Evolutionary conservation across 1,140 invertebrate species (phyloP).

Genomic region (Xylocopa sonorina): DNA sequence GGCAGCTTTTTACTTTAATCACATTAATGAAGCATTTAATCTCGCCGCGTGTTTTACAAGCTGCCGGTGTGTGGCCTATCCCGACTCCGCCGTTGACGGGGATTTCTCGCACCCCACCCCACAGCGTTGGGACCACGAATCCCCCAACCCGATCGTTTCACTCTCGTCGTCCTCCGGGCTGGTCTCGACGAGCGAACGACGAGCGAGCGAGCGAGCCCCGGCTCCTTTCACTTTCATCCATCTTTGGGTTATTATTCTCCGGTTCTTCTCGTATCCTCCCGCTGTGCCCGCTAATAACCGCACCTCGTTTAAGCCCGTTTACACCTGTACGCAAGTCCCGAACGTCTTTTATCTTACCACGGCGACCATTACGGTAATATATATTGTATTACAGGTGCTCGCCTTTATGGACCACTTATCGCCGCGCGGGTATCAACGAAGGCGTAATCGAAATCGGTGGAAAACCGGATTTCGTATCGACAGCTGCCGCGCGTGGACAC

Average conservation of each 20-base stretch:
- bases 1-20: conserved; percentile 82
- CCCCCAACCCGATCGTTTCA: background rate
- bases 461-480: conserved; percentile 53
- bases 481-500: conserved; percentile 17
- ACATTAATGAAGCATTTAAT: conserved; percentile 83
- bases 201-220: too few relatives aligned
- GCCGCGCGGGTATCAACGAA: conserved; percentile 37
- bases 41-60: conserved; percentile 81
- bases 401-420: conserved; percentile 52
- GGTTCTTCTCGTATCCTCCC: conserved; percentile 58
- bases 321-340: conserved; percentile 71
- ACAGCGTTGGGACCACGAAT: conserved; percentile 52
- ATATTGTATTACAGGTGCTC: conserved; percentile 59
- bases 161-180: background rate
- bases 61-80: conserved; percentile 78
- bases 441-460: conserved; percentile 56
- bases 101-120: conserved; percentile 66
- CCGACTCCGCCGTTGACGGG: conserved; percentile 73
- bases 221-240: conserved; percentile 34
- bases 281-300: conserved; percentile 71
- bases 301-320: conserved; percentile 74
- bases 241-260: conserved; percentile 51
- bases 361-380: conserved; percentile 67
- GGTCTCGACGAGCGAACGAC: background rate
- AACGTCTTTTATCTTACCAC: conserved; percentile 53